These are phyloP conservation scores for Hesperia comma DNA, from an alignment of 2,888 invertebrate species.

Conservation along the genomic window DNA sequence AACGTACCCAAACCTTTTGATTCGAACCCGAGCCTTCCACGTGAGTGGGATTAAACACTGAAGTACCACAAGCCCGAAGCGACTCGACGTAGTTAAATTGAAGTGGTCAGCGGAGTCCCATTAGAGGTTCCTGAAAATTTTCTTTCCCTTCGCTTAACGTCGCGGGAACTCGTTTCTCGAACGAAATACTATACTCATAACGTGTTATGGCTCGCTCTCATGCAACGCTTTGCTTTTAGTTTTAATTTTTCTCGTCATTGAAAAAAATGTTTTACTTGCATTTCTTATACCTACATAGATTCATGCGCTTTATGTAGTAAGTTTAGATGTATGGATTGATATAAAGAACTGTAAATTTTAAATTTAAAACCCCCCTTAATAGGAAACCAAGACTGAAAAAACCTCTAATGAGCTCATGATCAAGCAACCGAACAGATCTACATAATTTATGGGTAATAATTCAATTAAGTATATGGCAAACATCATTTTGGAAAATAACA, in stretches of 20 bases:
- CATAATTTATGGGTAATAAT: too few species aligned
- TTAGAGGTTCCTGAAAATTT: neutral
- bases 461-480: too few species aligned
- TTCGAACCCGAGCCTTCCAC: neutral
- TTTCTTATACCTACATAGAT: too few species aligned
- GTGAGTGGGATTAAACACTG: neutral
- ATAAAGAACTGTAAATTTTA: too few species aligned
- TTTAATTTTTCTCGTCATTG: neutral
- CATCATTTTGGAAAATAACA: too few species aligned
- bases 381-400: too few species aligned
- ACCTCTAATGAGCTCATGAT: too few species aligned
- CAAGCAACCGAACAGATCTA: too few species aligned
- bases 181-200: slow-evolving; percentile 5
- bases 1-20: neutral
- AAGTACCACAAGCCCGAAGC: neutral
- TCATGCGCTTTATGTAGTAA: too few species aligned
- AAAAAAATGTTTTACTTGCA: too few species aligned
- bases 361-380: too few species aligned
- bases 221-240: neutral
- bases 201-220: neutral
- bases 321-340: too few species aligned
- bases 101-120: slow-evolving; percentile 3
- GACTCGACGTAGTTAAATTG: neutral
- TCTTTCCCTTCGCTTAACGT: slow-evolving; percentile 1
- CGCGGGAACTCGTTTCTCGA: neutral